Percentiles rank a stretch among this genome's conserved stretches.
phyloP scores from a whole-genome alignment of 2,888 invertebrate genomes.

The Lissonota sp. region DNA sequence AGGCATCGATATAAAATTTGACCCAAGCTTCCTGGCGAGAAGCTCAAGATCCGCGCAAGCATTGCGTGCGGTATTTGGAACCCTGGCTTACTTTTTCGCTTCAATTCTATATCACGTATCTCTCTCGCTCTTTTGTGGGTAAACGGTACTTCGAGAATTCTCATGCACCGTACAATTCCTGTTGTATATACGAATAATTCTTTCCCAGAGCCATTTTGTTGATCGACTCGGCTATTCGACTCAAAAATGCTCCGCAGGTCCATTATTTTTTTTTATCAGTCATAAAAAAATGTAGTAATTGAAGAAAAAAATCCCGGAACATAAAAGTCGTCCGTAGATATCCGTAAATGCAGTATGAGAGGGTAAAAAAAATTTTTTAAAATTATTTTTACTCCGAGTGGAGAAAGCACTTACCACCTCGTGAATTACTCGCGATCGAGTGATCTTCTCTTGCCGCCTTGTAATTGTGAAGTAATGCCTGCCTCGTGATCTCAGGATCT shows the following conservation, averaged over 20 bases:
- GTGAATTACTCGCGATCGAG: slow-evolving; percentile 79
- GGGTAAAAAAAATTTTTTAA: background rate
- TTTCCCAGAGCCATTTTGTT: no score
- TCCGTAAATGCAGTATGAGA: background rate
- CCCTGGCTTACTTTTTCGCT: background rate
- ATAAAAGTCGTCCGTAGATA: no score
- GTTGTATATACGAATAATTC: no score
- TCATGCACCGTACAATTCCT: background rate
- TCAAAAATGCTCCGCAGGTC: no score
- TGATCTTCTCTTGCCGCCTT: slow-evolving; percentile 86
- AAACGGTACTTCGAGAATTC: background rate
- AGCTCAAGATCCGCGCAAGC: background rate
- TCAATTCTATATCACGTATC: background rate
- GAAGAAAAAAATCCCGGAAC: no score
- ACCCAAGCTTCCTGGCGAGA: background rate
- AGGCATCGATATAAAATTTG: background rate
- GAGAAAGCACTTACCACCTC: slow-evolving; percentile 76
- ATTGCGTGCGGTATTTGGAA: background rate
- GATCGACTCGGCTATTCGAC: no score
- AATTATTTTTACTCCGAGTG: slow-evolving; percentile 7
- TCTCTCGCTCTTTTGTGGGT: background rate
- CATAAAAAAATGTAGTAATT: no score
- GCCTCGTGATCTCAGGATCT: slow-evolving; percentile 91
- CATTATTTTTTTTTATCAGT: no score
- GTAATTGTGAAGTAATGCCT: slow-evolving; percentile 88